Evolutionary conservation across 2,113 vertebrate genomes (phyloP), one percentile per base, ranked within the genome.

Genomic region (Anguilla japonica): DNA sequence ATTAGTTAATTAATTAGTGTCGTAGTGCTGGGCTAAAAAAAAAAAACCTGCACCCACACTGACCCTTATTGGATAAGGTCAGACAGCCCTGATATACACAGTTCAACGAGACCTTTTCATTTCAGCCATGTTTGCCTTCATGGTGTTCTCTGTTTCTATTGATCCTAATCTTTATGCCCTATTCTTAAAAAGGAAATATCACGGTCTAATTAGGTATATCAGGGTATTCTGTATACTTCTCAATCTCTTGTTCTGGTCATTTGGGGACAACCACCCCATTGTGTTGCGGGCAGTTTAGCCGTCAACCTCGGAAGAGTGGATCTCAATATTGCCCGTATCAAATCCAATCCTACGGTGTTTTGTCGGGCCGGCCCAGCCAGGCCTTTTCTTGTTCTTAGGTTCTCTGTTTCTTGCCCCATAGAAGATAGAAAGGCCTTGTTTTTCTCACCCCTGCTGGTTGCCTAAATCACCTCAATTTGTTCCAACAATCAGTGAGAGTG

Each of bases 171-270:
- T 85, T 82, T 85, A 78, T 22, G 34, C 39, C 67, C 40, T 63
- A 60, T 15, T 71, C 83, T 71, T 84, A 71, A 60, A 63, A 71
- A 63, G 26, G 18, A 41, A 0, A 26, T 87, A 46, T 60, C 67
- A 82, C 40, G 60, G 46, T 84, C 90, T 94, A 94, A 95, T 93
- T 93, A 91, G 84, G 89, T 94, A 91, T 91, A 94, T 94, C 94
- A 94, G 93, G 88, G 95, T 96, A 94, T 95, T 94, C 92, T 87
- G 90, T 91, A 87, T 86, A 92, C 85, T 89, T 88, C 15, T 71
- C 41, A 71, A 41, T 84, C 41, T n/a, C 83, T 46, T 71, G 60
- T 60, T 43, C 57, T 67, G 60, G 83, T 84, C 83, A 71, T 84
- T 71, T 84, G 40, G 83, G 83, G 60, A 71, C 57, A 29, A 26